Base-by-base conservation (phyloP, 1,140 invertebrate genomes). In the Riptortus pedestris region DNA sequence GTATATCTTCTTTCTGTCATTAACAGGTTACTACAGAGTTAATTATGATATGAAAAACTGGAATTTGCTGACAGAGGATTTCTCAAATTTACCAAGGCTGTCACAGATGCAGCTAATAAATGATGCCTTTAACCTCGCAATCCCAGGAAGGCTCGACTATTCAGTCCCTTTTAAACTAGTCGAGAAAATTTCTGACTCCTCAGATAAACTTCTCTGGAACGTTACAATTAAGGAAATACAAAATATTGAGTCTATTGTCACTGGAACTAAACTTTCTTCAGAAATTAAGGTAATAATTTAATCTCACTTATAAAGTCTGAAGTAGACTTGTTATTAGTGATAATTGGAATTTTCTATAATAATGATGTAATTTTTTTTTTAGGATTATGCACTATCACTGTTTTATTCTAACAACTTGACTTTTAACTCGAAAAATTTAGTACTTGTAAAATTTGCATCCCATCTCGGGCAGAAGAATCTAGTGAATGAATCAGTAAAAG, bases 51-150 rank as follows among this genome's bases (percentile, higher is more conserved):
- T 74, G 2, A 71, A 74, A 12, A 85, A 84, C 70, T 90, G 87
- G 87, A 73, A 79, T 38, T 72, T 85, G 11, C 69, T 87, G 1
- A 76, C 77, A 0, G 65, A 51, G 7, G 77, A 82, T 16, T 31
- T 7, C 18, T 72, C 88, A 24, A 76, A 76, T 20, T 74, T 76
- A 11, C 75, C 78, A 2, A 64, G 78, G 18, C 7, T 64, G 52
- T 48, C 52, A 18, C 24, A 57, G 28, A 92, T 90, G 0, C 92
- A 96, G 73, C 77, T 95, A 4, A 78, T 96, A 0, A 90, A 96
- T 71, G 93, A 96, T 73, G 84, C 88, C 0, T 79, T 93, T 69
- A 90, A 90, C 70, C 75, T 96, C 38, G 90, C 90, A 0, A 73
- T 84, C 16, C 81, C 82, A 11, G 83, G 81, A 16, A 75, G 79